Evolutionary conservation across 2,113 vertebrate genomes (phyloP).

Genomic region (Rhabdornis inornatus): DNA sequence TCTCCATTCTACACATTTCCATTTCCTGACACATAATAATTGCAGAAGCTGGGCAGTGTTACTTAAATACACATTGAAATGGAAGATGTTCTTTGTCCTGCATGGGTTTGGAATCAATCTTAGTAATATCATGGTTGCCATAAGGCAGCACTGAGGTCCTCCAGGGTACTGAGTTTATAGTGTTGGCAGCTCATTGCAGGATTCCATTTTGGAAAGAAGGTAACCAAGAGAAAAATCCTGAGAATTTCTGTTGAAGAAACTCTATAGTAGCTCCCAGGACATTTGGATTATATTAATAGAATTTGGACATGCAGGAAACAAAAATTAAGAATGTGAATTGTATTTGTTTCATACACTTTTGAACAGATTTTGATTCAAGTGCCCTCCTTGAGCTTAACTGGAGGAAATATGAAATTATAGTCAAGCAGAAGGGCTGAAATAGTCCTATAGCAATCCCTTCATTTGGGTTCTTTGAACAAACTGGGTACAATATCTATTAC

Average conservation of each 20-base stretch:
- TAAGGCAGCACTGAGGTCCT: not conserved
- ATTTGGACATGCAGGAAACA: not conserved
- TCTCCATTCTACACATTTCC: not conserved
- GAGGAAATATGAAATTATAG: not conserved
- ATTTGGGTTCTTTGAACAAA: not conserved
- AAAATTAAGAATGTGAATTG: rapidly evolving
- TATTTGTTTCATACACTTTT: not conserved
- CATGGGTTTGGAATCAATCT: not conserved
- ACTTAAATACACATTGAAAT: not conserved
- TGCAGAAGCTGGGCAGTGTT: not conserved
- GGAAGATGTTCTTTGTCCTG: not conserved
- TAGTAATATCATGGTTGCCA: not conserved
- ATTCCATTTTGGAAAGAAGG: not conserved
- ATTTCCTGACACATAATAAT: not conserved
- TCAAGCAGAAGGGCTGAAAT: not conserved
- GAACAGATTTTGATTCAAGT: not conserved
- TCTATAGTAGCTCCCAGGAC: not conserved
- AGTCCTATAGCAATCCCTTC: not conserved
- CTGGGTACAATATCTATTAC: not conserved
- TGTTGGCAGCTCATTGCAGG: not conserved
- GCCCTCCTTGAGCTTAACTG: not conserved
- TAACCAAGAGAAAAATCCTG: not conserved
- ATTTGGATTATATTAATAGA: not conserved
- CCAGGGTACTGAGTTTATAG: not conserved
- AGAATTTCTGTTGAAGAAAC: not conserved